These are phyloP conservation scores for Oncorhynchus clarkii DNA, from an alignment of 2,113 vertebrate genomes.

Conservation along the genomic window DNA sequence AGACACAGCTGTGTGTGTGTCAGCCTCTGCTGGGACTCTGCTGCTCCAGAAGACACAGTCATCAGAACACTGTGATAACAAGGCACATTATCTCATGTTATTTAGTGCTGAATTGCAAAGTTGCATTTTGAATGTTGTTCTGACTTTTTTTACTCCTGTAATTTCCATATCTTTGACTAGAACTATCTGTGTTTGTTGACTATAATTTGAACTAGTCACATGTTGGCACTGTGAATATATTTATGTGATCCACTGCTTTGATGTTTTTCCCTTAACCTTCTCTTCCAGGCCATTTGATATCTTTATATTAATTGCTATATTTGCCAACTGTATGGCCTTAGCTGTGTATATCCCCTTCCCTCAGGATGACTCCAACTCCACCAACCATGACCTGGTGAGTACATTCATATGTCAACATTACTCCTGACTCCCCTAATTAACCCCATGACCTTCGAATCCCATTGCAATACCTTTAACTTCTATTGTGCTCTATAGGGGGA, in stretches of 20 bases:
- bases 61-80: not conserved
- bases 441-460: not conserved
- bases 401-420: not conserved
- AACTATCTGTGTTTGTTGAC: not conserved
- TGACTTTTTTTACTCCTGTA: not conserved
- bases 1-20: constrained; percentile 18
- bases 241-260: not conserved
- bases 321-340: constrained; percentile 99
- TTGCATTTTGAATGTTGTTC: constrained; percentile 7
- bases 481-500: not conserved
- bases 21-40: constrained; percentile 23
- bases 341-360: constrained; percentile 99
- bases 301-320: constrained; percentile 99
- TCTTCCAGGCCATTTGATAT: constrained; percentile 97
- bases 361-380: constrained; percentile 99
- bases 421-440: not conserved
- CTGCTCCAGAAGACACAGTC: constrained; percentile 25
- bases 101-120: constrained; percentile 11
- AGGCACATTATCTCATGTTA: constrained; percentile 4
- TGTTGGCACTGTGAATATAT: no score
- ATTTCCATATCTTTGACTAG: not conserved
- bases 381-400: constrained; percentile 99
- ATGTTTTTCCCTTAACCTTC: constrained; percentile 79
- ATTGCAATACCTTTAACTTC: not conserved
- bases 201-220: not conserved